phyloP scores from a whole-genome alignment of 2,113 vertebrate genomes.

The Enhydra lutris region DNA sequence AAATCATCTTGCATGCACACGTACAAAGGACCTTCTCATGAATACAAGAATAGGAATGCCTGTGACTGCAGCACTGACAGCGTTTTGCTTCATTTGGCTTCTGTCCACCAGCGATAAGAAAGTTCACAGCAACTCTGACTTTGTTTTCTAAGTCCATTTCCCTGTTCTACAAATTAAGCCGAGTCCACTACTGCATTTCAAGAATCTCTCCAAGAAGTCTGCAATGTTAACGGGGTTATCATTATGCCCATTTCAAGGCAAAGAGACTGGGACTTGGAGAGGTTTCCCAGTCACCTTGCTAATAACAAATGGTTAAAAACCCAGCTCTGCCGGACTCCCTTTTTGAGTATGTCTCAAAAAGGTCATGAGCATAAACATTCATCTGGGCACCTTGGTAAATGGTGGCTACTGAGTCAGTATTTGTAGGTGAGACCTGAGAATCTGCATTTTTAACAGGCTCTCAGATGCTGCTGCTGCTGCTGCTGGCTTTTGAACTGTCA shows the following conservation, averaged over 20 bases:
- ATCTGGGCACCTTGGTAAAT: background rate
- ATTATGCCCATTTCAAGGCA: background rate
- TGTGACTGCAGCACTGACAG: background rate
- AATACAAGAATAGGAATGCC: background rate
- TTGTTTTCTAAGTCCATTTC: background rate
- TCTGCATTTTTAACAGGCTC: background rate
- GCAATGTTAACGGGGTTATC: background rate
- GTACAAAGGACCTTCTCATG: background rate
- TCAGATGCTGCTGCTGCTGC: no score
- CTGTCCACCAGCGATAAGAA: background rate
- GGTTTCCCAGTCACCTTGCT: background rate
- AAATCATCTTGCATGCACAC: constrained; percentile 1
- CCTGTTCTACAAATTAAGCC: background rate
- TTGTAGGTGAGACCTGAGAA: background rate
- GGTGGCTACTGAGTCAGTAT: background rate
- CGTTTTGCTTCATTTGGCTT: background rate
- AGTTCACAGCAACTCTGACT: background rate
- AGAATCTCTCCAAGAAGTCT: background rate
- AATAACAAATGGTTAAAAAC: background rate
- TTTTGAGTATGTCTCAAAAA: background rate
- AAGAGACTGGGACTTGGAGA: background rate
- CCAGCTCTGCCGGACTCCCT: background rate
- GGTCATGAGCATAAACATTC: background rate
- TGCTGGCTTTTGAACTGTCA: background rate
- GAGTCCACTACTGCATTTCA: background rate